Percentiles rank a stretch among this genome's conserved stretches.
phyloP scores from a whole-genome alignment of 2,113 vertebrate species.

The Thamnaconus septentrionalis region DNA sequence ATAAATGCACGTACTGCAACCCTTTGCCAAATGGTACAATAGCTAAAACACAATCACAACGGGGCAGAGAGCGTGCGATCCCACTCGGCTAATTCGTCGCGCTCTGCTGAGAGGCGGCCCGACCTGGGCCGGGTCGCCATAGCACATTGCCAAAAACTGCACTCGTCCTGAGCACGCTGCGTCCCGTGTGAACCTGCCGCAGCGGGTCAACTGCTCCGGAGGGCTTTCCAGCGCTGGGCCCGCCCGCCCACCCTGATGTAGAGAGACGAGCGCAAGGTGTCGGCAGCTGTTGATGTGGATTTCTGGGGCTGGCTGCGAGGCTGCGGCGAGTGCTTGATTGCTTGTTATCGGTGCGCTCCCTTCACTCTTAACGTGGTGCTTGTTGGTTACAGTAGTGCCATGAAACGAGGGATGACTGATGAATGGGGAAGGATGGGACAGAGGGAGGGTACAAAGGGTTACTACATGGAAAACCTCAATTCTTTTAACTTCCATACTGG shows the following conservation, averaged over 20 bases:
- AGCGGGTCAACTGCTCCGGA: conserved; percentile 38
- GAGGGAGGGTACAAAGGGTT: conserved; percentile 21
- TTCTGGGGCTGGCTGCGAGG: conserved; percentile 12
- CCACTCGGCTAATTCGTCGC: neutral
- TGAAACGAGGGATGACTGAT: conserved; percentile 34
- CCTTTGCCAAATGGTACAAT: neutral
- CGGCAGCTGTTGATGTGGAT: neutral
- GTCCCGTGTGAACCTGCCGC: conserved; percentile 11
- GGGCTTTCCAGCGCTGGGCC: conserved; percentile 24
- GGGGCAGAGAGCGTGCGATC: too few relatives aligned
- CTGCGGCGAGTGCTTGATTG: conserved; percentile 2
- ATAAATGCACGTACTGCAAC: neutral
- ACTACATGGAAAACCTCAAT: conserved; percentile 25
- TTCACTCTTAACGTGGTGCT: conserved; percentile 32
- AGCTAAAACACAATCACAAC: too few relatives aligned
- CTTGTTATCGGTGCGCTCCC: neutral
- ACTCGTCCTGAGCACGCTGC: conserved; percentile 33
- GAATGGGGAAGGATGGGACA: conserved; percentile 3
- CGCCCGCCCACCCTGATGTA: conserved; percentile 20
- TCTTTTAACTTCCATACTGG: conserved; percentile 24
- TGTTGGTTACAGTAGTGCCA: conserved; percentile 51
- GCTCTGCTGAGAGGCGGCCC: conserved; percentile 9
- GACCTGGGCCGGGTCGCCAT: conserved; percentile 30
- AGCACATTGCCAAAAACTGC: conserved; percentile 24
- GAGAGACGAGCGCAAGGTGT: neutral